These are phyloP conservation scores for Peribatodes rhomboidaria DNA, from an alignment of 2,888 invertebrate genomes.

Conservation along the genomic window DNA sequence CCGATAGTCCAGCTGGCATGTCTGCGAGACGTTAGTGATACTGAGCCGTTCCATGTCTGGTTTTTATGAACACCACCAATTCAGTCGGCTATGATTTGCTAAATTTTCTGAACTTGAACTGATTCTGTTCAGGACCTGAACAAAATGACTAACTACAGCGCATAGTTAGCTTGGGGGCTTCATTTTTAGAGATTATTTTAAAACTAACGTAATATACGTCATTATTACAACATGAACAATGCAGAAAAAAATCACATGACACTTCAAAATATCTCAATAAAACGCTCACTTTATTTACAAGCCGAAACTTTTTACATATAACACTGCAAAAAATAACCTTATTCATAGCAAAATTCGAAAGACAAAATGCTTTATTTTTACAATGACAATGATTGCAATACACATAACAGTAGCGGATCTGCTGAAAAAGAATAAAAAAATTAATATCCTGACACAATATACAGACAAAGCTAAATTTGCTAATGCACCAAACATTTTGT, in stretches of 20 bases:
- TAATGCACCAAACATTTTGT: conserved; percentile 57
- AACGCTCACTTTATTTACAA: conserved; percentile 45
- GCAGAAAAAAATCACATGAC: conserved; percentile 35
- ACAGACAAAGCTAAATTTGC: conserved; percentile 64
- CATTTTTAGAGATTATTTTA: background rate
- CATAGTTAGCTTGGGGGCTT: too few relatives aligned
- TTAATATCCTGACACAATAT: conserved; percentile 63
- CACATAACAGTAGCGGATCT: conserved; percentile 78
- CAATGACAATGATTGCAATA: conserved; percentile 73
- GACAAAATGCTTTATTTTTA: conserved; percentile 63
- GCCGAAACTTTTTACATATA: conserved; percentile 48
- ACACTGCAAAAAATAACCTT: conserved; percentile 45
- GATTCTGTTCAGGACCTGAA: background rate
- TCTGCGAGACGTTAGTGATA: too few relatives aligned
- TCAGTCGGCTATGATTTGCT: too few relatives aligned
- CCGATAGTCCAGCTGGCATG: too few relatives aligned
- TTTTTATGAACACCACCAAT: too few relatives aligned
- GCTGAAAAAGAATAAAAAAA: conserved; percentile 75
- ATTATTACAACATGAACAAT: conserved; percentile 27
- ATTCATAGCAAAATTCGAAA: conserved; percentile 57
- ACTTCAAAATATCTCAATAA: conserved; percentile 34
- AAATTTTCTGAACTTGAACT: too few relatives aligned
- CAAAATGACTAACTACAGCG: background rate
- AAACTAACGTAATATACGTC: conserved; percentile 6
- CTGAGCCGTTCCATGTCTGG: too few relatives aligned